Base-by-base conservation (phyloP, 1,140 invertebrate species). In the Notospermus geniculatus region DNA sequence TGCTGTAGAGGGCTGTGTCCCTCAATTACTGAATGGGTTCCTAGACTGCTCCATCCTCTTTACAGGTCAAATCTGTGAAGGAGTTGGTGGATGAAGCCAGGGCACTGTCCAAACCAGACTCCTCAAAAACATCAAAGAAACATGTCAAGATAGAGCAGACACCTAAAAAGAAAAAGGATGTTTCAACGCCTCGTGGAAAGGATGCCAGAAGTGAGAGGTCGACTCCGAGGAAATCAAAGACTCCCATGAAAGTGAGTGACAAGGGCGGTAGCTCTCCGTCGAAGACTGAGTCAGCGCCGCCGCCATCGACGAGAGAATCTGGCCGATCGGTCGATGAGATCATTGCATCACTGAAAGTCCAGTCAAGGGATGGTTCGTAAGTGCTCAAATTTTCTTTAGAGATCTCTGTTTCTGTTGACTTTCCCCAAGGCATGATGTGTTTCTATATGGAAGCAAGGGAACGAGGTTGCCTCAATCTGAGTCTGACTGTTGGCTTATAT, bases 281-380 rank as follows among this genome's bases (percentile, higher is more conserved):
- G 25, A 55, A 25, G 17, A 52, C 23, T 46, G 45, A 43, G 19
- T 4, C 57, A 53, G 32, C 27, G 46, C 46, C n/a, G 19, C 19
- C 25, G 9, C 46, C 39, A 7, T 5, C 19, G 13, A 27, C 19
- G 23, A 25, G 30, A 17, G 22, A 36, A 19, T 45, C 62, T 22
- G 73, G 74, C 45, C 63, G 75, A 58, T 69, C 75, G 19, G 75
- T 77, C 11, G 75, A 77, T 69, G 73, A 77, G 60, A 77, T 77
- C 54, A 75, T 77, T 17, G 67, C 72, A 11, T 71, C 70, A 36
- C 63, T 77, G 23, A 23, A 50, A 11, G n/a, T 23, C 13, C 32
- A 28, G 30, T 30, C 19, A 27, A 9, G 25, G 57, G 25, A 62
- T 64, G 28, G 67, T 43, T 54, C 60, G 68, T 71, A 65, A 65